Conservation (phyloP, 2,113 vertebrate species). For the Malurus elegans region DNA sequence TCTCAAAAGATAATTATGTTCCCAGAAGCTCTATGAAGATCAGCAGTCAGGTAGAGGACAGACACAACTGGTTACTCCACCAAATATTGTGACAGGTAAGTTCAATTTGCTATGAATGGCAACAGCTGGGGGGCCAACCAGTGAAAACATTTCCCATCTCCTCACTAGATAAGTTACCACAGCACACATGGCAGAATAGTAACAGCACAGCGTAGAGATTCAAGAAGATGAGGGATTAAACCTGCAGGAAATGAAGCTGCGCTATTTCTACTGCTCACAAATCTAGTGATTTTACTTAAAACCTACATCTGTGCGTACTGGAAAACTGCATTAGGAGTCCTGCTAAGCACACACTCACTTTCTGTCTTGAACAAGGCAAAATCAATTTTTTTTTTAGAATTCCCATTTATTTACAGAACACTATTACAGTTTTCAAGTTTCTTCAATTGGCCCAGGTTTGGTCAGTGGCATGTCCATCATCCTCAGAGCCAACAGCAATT, state of each 20-base stretch:
- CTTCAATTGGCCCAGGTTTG: neutral
- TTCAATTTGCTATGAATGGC: neutral
- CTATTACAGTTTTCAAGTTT: neutral
- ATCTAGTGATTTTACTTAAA: neutral
- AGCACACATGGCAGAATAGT: neutral
- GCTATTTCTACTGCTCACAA: neutral
- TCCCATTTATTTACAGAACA: neutral
- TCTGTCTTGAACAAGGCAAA: neutral
- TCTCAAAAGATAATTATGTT: neutral
- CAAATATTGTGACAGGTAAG: fast-evolving
- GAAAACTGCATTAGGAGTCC: neutral
- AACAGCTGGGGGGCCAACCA: neutral
- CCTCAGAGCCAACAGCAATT: no score
- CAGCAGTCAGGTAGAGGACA: neutral
- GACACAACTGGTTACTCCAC: neutral
- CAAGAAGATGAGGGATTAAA: neutral
- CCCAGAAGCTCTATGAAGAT: neutral
- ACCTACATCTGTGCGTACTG: neutral
- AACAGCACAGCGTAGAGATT: fast-evolving
- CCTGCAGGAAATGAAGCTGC: neutral
- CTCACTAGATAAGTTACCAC: neutral
- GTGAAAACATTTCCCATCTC: neutral
- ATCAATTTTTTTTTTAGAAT: neutral
- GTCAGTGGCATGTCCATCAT: no score
- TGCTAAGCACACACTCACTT: neutral